phyloP scores from a whole-genome alignment of 1,140 invertebrate genomes.

The Ganaspis sp. region DNA sequence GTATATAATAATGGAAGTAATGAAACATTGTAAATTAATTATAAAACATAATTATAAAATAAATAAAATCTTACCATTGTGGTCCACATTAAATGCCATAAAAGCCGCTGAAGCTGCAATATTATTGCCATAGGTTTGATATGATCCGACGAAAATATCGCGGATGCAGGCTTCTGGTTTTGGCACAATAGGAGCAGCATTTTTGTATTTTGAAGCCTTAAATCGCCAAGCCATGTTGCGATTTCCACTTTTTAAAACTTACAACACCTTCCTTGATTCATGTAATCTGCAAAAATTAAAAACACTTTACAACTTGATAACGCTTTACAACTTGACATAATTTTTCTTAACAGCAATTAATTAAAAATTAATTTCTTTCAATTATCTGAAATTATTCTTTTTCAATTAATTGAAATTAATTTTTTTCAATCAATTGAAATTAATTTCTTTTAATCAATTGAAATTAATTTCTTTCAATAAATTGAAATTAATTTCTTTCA shows the following conservation, averaged over 20 bases:
- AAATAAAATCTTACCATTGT: slow-evolving; percentile 76
- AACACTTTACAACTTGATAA: not conserved
- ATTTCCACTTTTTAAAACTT: slow-evolving; percentile 51
- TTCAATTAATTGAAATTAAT: no score
- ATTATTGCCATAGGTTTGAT: slow-evolving; percentile 95
- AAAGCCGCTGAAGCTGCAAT: slow-evolving; percentile 94
- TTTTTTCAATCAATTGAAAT: no score
- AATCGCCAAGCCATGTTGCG: slow-evolving; percentile 93
- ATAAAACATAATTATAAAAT: no score
- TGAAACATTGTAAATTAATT: no score
- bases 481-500: no score
- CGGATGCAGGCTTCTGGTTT: slow-evolving; percentile 93
- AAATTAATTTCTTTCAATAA: no score
- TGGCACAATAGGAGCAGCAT: slow-evolving; percentile 94
- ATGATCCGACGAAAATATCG: slow-evolving; percentile 92
- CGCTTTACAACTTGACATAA: not conserved
- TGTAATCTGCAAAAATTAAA: slow-evolving; percentile 65
- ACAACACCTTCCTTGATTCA: slow-evolving; percentile 63
- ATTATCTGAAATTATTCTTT: no score
- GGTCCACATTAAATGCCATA: slow-evolving; percentile 95
- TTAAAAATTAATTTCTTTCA: no score
- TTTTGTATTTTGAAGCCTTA: slow-evolving; percentile 98
- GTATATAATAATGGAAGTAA: no score
- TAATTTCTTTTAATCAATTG: no score
- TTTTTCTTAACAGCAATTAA: not conserved